phyloP scores from a whole-genome alignment of 2,113 vertebrate genomes.

The Trochalopteron elliotii region DNA sequence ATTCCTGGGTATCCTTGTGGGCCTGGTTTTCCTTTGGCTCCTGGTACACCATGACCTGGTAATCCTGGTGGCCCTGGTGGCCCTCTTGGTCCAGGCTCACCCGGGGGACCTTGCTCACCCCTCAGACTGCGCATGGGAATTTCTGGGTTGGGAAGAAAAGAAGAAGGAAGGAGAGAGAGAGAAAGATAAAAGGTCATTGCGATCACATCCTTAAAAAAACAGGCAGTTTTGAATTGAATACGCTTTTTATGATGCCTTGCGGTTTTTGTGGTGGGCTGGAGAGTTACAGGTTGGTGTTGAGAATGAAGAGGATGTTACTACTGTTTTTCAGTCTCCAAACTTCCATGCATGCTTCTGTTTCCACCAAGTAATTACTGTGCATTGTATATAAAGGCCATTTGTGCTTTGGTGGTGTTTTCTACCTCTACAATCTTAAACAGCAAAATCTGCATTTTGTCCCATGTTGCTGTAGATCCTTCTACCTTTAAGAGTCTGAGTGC shows the following conservation, averaged over 20 bases:
- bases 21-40: conserved; percentile 87
- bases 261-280: background rate
- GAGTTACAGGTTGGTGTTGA: background rate
- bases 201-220: background rate
- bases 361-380: background rate
- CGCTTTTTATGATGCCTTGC: background rate
- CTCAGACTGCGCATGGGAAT: conserved; percentile 78
- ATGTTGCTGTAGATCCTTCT: background rate
- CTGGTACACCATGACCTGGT: conserved; percentile 82
- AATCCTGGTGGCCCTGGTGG: conserved; percentile 87
- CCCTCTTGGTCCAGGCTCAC: conserved; percentile 86
- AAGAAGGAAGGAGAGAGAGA: background rate
- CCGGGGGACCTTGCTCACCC: conserved; percentile 87
- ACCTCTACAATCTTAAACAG: background rate
- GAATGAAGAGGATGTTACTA: background rate
- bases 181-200: background rate
- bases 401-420: background rate
- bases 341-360: background rate
- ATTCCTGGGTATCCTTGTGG: conserved; percentile 85
- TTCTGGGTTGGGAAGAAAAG: conserved; percentile 61
- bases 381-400: background rate
- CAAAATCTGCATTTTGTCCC: background rate
- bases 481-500: background rate
- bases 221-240: background rate
- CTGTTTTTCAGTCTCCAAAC: background rate